Percentiles rank a stretch among this genome's conserved stretches.
These are phyloP conservation scores for Dorcus parallelipipedus DNA, from an alignment of 2,888 invertebrate species.

Conservation along the genomic window DNA sequence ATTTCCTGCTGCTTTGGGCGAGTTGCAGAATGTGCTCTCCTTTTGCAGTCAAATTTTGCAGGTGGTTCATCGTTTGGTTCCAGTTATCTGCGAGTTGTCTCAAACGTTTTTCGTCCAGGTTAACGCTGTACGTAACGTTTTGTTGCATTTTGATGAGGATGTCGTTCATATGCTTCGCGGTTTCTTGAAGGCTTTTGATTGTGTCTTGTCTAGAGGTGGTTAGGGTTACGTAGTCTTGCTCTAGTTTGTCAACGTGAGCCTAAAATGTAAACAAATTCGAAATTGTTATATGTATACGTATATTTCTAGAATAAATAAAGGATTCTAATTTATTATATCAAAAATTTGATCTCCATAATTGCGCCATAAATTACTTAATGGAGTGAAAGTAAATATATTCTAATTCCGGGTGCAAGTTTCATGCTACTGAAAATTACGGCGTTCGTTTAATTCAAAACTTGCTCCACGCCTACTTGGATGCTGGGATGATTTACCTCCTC, in stretches of 20 bases:
- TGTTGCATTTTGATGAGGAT: slow-evolving; percentile 28
- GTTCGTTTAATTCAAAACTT: not conserved
- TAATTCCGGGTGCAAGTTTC: no score
- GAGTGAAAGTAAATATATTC: not conserved
- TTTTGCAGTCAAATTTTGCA: slow-evolving; percentile 48
- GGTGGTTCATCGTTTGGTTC: slow-evolving; percentile 47
- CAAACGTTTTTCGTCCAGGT: slow-evolving; percentile 33
- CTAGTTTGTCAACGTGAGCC: slow-evolving; percentile 28
- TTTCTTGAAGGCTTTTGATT: slow-evolving; percentile 28
- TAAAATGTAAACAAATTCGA: slow-evolving; percentile 5
- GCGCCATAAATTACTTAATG: no score
- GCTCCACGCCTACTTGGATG: not conserved
- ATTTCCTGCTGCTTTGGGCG: slow-evolving; percentile 55
- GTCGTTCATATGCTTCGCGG: slow-evolving; percentile 24
- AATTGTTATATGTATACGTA: no score
- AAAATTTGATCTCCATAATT: no score
- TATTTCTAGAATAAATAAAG: not conserved
- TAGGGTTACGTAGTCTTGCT: slow-evolving; percentile 27
- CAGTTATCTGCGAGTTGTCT: slow-evolving; percentile 40
- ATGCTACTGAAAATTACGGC: no score
- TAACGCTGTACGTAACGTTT: slow-evolving; percentile 31
- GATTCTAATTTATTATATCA: no score
- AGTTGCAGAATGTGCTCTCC: slow-evolving; percentile 54
- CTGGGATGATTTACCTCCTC: slow-evolving; percentile 32
- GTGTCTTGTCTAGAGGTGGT: slow-evolving; percentile 24